These are phyloP conservation scores for Cryptophagus acutangulus DNA, from an alignment of 2,888 invertebrate species.

Conservation along the genomic window DNA sequence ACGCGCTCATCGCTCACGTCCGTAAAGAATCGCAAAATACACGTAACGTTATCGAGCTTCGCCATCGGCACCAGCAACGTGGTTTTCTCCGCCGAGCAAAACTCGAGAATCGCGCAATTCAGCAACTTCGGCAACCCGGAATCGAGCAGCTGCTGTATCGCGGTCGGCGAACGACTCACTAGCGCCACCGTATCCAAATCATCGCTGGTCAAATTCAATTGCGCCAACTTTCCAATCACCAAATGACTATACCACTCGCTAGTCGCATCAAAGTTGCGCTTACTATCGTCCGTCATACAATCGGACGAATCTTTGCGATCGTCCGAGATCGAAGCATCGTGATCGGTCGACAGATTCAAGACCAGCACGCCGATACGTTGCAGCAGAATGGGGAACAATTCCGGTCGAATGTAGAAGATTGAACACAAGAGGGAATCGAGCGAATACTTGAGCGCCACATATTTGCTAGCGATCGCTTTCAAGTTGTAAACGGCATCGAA, in stretches of 20 bases:
- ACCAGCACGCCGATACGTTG: conserved; percentile 65
- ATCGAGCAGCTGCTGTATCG: conserved; percentile 69
- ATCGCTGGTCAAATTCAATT: conserved; percentile 55
- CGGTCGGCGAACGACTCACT: conserved; percentile 75
- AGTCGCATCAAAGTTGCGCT: conserved; percentile 50
- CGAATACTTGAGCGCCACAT: conserved; percentile 72
- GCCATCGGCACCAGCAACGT: conserved; percentile 50
- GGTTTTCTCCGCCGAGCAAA: conserved; percentile 38
- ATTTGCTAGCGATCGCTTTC: conserved; percentile 64
- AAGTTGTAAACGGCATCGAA: conserved; percentile 75
- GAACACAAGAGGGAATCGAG: conserved; percentile 84
- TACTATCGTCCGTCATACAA: conserved; percentile 67
- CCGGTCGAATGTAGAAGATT: conserved; percentile 77
- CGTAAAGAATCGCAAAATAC: conserved; percentile 75
- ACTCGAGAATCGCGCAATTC: conserved; percentile 57
- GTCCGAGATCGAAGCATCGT: conserved; percentile 55
- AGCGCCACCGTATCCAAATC: conserved; percentile 73
- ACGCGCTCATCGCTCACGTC: conserved; percentile 74
- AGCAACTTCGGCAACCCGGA: conserved; percentile 66
- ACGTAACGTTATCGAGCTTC: conserved; percentile 56
- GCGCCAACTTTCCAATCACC: conserved; percentile 53
- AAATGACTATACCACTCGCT: conserved; percentile 57
- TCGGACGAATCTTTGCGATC: conserved; percentile 53
- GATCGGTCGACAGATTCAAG: conserved; percentile 50
- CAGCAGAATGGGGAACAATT: conserved; percentile 68